Evolutionary conservation across 1,140 invertebrate genomes (phyloP), one percentile per base, ranked within the genome.

Genomic region (Asobara japonica): DNA sequence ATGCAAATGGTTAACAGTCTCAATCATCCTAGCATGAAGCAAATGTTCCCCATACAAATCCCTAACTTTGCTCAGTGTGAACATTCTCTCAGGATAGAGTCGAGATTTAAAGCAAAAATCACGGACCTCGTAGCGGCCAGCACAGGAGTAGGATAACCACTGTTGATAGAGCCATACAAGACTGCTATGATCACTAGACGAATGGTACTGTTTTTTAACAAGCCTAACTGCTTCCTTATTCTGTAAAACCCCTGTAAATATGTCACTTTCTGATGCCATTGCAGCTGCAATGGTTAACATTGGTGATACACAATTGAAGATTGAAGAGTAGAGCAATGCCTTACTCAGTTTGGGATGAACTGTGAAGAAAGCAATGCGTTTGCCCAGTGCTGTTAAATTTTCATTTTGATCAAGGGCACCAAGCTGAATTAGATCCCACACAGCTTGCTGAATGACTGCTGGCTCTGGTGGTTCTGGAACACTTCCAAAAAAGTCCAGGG

Each of bases 371-470:
- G 87, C 82, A 16, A 92, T 82, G 6, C 89, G 72, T 68, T 81
- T 83, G 3, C 92, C 91, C 1, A 93, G 78, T 2, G 87, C 75
- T 1, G 91, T 92, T 7, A 92, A 76, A 71, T 89, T 87, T 75
- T 91, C 89, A 4, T 90, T 71, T 0, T 79, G 6, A 69, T 91
- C 89, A 3, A 92, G 75, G 1, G 89, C 89, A 11, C 88, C 89
- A 30, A 92, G 78, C 65, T 87, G 78, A 11, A 88, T 81, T 8
- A 93, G 84, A 73, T 89, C 88, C 0, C 82, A 67, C 3, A 92
- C 83, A 2, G 91, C 90, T 27, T 82, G 76, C 8, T 75, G 62
- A 29, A 92, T 83, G 0, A 88, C 79, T 41, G 74, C 75, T 1
- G 69, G 18, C 22, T 69, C 80, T 0, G 92, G 92, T n/a, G 90